Base-by-base conservation (phyloP, 1,140 invertebrate species). In the Paralvinella palmiformis region DNA sequence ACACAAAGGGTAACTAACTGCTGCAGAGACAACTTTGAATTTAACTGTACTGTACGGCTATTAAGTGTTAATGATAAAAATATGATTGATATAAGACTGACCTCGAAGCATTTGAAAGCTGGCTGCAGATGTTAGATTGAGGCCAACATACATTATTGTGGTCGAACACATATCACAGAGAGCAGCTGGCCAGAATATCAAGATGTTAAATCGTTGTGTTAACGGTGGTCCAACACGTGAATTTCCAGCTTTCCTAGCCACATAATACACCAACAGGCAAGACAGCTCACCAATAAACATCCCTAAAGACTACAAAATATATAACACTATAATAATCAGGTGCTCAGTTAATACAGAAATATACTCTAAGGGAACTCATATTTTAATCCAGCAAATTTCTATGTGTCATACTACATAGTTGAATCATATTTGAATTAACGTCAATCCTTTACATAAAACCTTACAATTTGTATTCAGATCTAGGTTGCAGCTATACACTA, bases 61-160 rank as follows among this genome's bases (percentile, higher is more conserved):
- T 15, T 44, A 15, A 22, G 5, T 22, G 5, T 5, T 41, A 41
- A 59, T 45, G 36, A 20, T 35, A n/a, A 44, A 20, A 20, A 60
- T 44, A 29, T 52, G 7, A 22, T 2, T 35, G 24, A 6, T 45
- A 58, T 63, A 53, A 22, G 24, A 53, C 48, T 62, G 72, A 87
- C 91, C 92, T 84, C 94, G 83, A 68, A 98, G 87, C 94, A 98
- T 98, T 83, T 97, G 94, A 77, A 96, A 97, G 74, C 92, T 95
- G 61, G 91, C 94, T 1, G 91, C 89, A 77, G 90, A 94, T 0
- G 95, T 98, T 69, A 98, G 79, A 72, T 87, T 95, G 20, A 98
- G 82, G 7, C 92, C 94, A 55, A 96, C 85, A 67, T 96, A 94
- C 88, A 94, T 92, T 13, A 90, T 84, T 0, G 91, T 90, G 13